Evolutionary conservation across 2,113 vertebrate species (phyloP).

Genomic region (Desmodus rotundus): DNA sequence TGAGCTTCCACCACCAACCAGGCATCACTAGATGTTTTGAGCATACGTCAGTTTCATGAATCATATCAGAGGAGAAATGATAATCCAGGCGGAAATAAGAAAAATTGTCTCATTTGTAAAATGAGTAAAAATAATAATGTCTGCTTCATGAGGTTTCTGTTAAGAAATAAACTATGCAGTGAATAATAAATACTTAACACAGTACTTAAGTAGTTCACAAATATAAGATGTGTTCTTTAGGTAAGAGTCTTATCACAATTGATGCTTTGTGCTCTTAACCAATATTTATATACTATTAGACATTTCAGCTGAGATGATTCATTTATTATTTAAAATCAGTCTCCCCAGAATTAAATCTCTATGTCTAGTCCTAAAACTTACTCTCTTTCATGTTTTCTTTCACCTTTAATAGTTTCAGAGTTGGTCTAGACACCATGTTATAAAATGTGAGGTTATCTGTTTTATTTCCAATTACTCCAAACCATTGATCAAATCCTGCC

Average conservation of each 20-base stretch:
- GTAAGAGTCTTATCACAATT: neutral
- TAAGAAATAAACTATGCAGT: neutral
- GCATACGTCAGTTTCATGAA: neutral
- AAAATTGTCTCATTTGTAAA: slow-evolving; percentile 12
- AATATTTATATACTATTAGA: neutral
- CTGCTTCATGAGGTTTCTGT: neutral
- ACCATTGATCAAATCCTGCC: neutral
- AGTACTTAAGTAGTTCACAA: neutral
- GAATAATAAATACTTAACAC: neutral
- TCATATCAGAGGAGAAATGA: neutral
- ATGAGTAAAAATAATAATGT: neutral
- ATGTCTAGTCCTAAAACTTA: neutral
- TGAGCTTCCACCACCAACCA: neutral
- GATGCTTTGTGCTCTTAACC: neutral
- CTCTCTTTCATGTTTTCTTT: neutral
- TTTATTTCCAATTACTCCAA: neutral
- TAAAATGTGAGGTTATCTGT: neutral
- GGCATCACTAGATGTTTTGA: neutral
- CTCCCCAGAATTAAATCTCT: neutral
- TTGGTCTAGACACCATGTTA: neutral
- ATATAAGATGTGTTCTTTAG: neutral
- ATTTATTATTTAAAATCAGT: neutral
- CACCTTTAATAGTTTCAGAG: neutral
- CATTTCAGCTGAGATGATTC: neutral
- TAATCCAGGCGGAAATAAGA: neutral